phyloP scores from a whole-genome alignment of 2,797 vertebrate species.

The Paratrypauchen microcephalus region DNA sequence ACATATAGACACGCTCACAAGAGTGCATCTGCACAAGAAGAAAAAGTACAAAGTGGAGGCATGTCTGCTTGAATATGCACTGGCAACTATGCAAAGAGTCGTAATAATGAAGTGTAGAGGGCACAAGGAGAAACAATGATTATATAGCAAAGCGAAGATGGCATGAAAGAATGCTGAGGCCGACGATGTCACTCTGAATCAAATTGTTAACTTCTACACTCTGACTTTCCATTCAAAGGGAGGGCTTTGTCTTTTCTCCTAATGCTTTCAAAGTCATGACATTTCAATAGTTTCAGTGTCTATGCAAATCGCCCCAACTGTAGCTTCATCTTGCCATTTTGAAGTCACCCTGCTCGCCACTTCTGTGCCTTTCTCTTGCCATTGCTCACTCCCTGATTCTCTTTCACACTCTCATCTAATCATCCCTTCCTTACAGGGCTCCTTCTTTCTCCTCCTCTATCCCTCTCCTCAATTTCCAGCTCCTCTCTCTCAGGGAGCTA shows the following conservation, averaged over 20 bases:
- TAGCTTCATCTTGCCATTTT: conserved; percentile 31
- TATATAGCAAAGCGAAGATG: conserved; percentile 24
- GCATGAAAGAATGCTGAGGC: conserved; percentile 37
- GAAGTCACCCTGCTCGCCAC: conserved; percentile 40
- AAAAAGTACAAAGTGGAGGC: conserved; percentile 33
- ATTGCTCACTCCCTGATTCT: conserved; percentile 46
- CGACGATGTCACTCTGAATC: conserved; percentile 47
- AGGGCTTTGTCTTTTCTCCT: conserved; percentile 42
- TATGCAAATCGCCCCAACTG: conserved; percentile 39
- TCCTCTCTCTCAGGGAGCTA: conserved; percentile 71
- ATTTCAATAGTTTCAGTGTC: conserved; percentile 27
- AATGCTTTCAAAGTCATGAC: conserved; percentile 50
- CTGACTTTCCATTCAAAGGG: conserved; percentile 30
- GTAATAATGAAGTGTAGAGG: conserved; percentile 29
- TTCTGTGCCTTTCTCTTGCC: conserved; percentile 31
- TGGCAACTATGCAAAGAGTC: conserved; percentile 34
- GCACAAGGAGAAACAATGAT: conserved; percentile 32
- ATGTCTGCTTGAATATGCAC: conserved; percentile 15
- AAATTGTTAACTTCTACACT: conserved; percentile 51
- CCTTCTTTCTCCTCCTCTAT: conserved; percentile 51
- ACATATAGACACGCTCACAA: conserved; percentile 19
- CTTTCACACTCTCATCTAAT: conserved; percentile 55
- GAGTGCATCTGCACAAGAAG: conserved; percentile 31
- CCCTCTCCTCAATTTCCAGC: conserved; percentile 67
- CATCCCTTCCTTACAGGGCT: conserved; percentile 62